Conservation (phyloP, 2,797 vertebrate species). For the Poliocrania exsul region DNA sequence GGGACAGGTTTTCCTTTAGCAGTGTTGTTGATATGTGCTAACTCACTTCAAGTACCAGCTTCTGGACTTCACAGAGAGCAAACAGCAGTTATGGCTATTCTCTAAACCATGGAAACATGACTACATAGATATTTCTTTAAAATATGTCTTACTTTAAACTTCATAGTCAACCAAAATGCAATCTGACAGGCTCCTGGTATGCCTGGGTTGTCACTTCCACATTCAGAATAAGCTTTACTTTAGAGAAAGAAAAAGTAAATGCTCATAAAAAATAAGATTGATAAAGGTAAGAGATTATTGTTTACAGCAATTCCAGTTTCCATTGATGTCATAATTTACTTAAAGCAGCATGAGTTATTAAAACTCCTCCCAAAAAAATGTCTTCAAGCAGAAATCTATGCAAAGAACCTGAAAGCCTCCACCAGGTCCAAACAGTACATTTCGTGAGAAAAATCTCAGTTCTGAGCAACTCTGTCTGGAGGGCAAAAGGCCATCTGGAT, state of each 20-base stretch:
- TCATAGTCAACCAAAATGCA: not conserved
- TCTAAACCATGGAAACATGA: not conserved
- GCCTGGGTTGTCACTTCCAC: not conserved
- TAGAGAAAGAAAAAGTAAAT: not conserved
- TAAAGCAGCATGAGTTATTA: not conserved
- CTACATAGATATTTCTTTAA: not conserved
- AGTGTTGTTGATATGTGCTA: not conserved
- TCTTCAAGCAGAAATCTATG: not conserved
- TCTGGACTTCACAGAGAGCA: not conserved
- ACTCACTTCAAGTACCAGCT: not conserved
- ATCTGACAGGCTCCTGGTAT: not conserved
- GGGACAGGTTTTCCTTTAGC: not conserved
- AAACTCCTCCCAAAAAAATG: conserved; percentile 1
- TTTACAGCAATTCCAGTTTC: not conserved
- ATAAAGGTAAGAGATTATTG: not conserved
- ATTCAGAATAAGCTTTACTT: not conserved
- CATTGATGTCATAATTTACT: not conserved
- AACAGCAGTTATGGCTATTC: not conserved
- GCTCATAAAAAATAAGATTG: not conserved
- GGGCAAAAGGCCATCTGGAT: conserved; percentile 51
- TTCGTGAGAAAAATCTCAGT: not conserved
- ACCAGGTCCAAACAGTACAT: not conserved
- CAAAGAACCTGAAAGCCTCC: not conserved
- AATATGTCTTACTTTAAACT: not conserved
- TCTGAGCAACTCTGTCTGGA: conserved; percentile 26